A percentile compares a stretch with the other conserved stretches of the same genome.
Conservation (phyloP, 2,113 vertebrate genomes). For the Ovibos moschatus region DNA sequence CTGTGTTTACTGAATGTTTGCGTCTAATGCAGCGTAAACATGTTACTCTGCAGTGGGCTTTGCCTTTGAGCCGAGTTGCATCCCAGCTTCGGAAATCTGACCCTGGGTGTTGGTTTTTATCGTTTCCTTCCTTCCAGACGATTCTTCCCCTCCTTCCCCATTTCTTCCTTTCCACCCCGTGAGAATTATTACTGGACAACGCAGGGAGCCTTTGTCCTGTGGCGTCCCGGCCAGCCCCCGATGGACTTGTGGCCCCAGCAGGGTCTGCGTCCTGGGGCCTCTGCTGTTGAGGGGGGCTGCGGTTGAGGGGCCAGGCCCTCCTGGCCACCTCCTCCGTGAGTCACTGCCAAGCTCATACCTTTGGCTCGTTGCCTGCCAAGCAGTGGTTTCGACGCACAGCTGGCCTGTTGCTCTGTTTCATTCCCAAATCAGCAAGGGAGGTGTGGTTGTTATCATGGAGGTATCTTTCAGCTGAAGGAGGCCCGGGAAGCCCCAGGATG, state of each 20-base stretch:
- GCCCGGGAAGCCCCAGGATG: not conserved
- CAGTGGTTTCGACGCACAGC: not conserved
- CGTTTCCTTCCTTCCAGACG: not conserved
- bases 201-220: not conserved
- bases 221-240: accelerated
- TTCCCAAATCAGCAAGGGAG: not conserved
- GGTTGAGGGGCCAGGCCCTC: not conserved
- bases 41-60: not conserved
- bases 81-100: not conserved
- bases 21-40: not conserved
- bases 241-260: accelerated
- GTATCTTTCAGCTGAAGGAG: not conserved
- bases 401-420: not conserved
- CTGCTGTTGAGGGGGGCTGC: not conserved
- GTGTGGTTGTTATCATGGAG: not conserved
- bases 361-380: accelerated
- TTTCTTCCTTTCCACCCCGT: not conserved
- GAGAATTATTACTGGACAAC: not conserved
- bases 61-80: not conserved
- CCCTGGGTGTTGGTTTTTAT: not conserved
- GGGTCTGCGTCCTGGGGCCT: no score
- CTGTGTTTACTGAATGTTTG: not conserved
- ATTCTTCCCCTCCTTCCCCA: no score
- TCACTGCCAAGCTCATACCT: not conserved
- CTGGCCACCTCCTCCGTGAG: not conserved